phyloP scores from a whole-genome alignment of 2,113 vertebrate genomes.

The Rhadina sibilatrix region DNA sequence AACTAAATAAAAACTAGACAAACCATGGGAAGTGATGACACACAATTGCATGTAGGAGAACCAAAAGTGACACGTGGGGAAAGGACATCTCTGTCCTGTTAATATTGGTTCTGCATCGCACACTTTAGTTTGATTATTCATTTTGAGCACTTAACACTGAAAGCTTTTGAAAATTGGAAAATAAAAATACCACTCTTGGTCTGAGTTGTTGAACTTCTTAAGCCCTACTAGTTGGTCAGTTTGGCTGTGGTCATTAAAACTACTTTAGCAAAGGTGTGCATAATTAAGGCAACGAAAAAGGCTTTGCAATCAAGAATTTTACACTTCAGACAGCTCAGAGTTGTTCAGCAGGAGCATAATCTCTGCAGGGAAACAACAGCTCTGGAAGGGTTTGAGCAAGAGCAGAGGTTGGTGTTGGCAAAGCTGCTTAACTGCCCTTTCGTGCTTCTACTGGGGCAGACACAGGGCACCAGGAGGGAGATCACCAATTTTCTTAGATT shows the following conservation, averaged over 20 bases:
- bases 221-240: neutral
- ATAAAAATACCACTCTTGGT: neutral
- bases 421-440: neutral
- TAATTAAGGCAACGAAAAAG: neutral
- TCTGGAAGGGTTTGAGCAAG: neutral
- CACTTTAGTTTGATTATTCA: neutral
- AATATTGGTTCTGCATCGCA: neutral
- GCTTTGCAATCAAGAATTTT: neutral
- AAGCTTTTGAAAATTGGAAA: neutral
- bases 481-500: neutral
- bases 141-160: neutral
- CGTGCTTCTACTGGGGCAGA: neutral
- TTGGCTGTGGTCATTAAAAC: neutral
- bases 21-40: neutral
- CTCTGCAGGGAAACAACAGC: neutral
- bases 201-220: neutral
- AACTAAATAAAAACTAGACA: neutral
- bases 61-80: fast-evolving
- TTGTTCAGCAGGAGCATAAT: neutral
- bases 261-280: neutral
- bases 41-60: fast-evolving
- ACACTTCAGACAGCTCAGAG: neutral
- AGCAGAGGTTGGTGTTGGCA: neutral
- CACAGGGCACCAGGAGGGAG: neutral
- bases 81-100: neutral